Evolutionary conservation across 1,140 invertebrate species (phyloP).

Genomic region (Anthonomus grandis): DNA sequence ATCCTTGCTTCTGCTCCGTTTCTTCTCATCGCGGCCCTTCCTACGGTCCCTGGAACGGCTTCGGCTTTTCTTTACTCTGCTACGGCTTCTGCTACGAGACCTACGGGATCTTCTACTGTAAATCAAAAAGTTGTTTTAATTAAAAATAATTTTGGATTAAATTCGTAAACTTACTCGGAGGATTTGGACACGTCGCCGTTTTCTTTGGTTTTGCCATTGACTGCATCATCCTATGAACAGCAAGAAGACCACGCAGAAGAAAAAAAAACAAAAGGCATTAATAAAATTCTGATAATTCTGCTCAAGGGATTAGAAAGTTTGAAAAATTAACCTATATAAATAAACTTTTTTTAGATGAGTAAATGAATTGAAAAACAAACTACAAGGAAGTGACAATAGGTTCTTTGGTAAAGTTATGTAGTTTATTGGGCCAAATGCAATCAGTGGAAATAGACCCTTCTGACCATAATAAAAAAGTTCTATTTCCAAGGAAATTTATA

Average conservation of each 20-base stretch:
- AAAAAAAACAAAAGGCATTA: slow-evolving; percentile 50
- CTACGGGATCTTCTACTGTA: slow-evolving; percentile 21
- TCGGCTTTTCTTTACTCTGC: slow-evolving; percentile 41
- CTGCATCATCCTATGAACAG: slow-evolving; percentile 65
- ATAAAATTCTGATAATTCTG: slow-evolving; percentile 27
- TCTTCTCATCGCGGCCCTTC: slow-evolving; percentile 26
- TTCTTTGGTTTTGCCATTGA: slow-evolving; percentile 57
- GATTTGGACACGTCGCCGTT: slow-evolving; percentile 54
- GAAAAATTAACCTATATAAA: slow-evolving; percentile 2
- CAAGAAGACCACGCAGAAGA: slow-evolving; percentile 51
- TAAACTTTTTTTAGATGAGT: background rate
- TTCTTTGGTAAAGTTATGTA: too few species aligned
- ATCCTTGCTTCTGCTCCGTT: slow-evolving; percentile 43
- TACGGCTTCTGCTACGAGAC: slow-evolving; percentile 48
- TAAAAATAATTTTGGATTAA: background rate
- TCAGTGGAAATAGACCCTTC: too few species aligned
- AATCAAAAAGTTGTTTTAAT: slow-evolving; percentile 3
- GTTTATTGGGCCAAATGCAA: too few species aligned
- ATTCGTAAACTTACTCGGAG: slow-evolving; percentile 51
- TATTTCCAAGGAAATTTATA: too few species aligned
- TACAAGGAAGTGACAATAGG: too few species aligned
- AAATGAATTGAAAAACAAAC: too few species aligned
- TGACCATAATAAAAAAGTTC: too few species aligned
- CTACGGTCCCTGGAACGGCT: slow-evolving; percentile 33
- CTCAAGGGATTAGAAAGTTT: background rate